Percentiles rank a stretch among this genome's conserved stretches.
These are phyloP conservation scores for Astyanax mexicanus DNA, from an alignment of 2,797 vertebrate species.

Conservation along the genomic window DNA sequence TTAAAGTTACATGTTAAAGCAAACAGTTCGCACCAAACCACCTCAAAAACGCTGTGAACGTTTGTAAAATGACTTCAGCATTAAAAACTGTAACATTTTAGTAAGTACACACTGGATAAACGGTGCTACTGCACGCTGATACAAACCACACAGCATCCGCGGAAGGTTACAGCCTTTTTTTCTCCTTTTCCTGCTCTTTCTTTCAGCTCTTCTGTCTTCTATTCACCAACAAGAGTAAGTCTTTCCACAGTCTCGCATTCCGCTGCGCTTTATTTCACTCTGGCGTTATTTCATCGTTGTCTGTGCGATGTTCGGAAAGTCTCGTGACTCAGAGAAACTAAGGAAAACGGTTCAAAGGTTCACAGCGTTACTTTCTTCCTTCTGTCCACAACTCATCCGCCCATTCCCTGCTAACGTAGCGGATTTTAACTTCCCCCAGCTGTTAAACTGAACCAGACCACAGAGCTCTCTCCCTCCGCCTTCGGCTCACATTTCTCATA, in stretches of 20 bases:
- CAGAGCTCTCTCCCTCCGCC: background rate
- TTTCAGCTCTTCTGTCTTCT: slow-evolving; percentile 12
- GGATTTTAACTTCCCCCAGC: slow-evolving; percentile 70
- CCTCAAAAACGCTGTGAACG: no score
- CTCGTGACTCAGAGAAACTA: slow-evolving; percentile 75
- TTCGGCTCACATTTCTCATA: background rate
- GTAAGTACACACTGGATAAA: no score
- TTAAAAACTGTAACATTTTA: no score
- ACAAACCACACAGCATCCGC: slow-evolving; percentile 37
- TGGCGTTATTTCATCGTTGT: slow-evolving; percentile 16
- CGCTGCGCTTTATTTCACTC: background rate
- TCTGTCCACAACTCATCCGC: slow-evolving; percentile 63
- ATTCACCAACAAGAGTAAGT: background rate
- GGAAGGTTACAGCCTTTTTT: slow-evolving; percentile 17
- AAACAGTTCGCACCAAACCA: no score
- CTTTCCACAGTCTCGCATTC: background rate
- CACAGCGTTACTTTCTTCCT: slow-evolving; percentile 42
- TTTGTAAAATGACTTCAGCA: no score
- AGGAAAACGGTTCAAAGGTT: slow-evolving; percentile 82
- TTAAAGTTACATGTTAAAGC: no score
- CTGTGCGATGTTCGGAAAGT: slow-evolving; percentile 50
- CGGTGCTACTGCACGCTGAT: background rate
- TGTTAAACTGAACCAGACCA: background rate
- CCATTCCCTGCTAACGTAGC: slow-evolving; percentile 72
- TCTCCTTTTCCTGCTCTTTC: background rate